phyloP scores from a whole-genome alignment of 2,797 vertebrate species.

The Sciurus carolinensis region DNA sequence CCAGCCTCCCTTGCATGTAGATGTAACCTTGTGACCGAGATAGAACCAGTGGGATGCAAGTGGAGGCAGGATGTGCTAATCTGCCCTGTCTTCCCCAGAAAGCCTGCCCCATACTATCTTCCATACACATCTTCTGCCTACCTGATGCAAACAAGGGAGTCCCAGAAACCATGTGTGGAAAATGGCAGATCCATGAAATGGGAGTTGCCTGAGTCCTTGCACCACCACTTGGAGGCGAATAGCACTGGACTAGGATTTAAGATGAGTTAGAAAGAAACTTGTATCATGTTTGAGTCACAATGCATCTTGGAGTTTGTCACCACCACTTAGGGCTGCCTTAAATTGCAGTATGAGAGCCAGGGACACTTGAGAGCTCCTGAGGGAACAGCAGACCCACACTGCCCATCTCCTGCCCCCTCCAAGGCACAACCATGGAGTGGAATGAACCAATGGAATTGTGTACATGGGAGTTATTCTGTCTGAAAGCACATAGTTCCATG shows the following conservation, averaged over 20 bases:
- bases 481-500: background rate
- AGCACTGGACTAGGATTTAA: background rate
- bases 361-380: background rate
- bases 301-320: background rate
- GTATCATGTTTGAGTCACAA: background rate
- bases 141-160: background rate
- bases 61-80: background rate
- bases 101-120: background rate
- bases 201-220: background rate
- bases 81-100: background rate
- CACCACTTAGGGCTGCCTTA: background rate
- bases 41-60: background rate
- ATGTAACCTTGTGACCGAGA: background rate
- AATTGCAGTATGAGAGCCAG: background rate
- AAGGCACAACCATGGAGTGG: too few species aligned
- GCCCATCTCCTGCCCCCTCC: background rate
- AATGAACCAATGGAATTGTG: background rate
- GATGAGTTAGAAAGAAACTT: background rate
- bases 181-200: background rate
- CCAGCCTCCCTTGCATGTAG: background rate
- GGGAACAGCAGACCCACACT: background rate
- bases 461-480: background rate
- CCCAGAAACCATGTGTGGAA: background rate
- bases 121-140: background rate
- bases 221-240: background rate